Percentiles rank a stretch among this genome's conserved stretches.
Conservation (phyloP, 2,797 vertebrate genomes). For the Natrix natrix region DNA sequence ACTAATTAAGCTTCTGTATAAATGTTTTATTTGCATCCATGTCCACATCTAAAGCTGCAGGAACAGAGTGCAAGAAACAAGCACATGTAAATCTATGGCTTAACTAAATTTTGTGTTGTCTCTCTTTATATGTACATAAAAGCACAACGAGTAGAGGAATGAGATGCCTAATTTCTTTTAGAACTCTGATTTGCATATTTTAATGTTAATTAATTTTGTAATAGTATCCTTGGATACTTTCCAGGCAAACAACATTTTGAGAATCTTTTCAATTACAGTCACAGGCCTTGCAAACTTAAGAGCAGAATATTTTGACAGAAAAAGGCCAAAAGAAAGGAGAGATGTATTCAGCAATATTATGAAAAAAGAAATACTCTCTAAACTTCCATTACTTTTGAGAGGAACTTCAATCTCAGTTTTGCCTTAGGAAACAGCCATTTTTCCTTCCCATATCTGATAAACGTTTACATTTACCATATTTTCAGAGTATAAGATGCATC, state of each 20-base stretch:
- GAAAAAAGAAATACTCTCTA: neutral
- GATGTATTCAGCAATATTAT: neutral
- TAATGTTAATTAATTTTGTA: conserved; percentile 22
- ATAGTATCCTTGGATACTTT: conserved; percentile 12
- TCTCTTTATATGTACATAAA: neutral
- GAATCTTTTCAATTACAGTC: conserved; percentile 24
- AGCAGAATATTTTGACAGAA: neutral
- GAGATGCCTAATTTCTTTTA: neutral
- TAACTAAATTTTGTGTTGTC: neutral
- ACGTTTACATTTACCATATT: neutral
- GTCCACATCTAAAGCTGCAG: neutral
- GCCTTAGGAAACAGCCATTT: conserved; percentile 24
- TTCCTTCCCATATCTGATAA: conserved; percentile 32
- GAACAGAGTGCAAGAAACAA: neutral
- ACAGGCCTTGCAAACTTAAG: neutral
- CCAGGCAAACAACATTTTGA: conserved; percentile 21
- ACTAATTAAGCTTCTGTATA: neutral
- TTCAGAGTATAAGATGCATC: too few relatives aligned
- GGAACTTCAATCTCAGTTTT: conserved; percentile 21
- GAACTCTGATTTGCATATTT: neutral
- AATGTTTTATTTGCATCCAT: neutral
- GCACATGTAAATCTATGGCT: neutral
- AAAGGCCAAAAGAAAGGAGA: neutral
- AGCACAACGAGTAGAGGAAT: neutral
- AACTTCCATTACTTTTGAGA: conserved; percentile 3